Base-by-base conservation (phyloP, 2,888 invertebrate species). In the Apotomis betuletana region DNA sequence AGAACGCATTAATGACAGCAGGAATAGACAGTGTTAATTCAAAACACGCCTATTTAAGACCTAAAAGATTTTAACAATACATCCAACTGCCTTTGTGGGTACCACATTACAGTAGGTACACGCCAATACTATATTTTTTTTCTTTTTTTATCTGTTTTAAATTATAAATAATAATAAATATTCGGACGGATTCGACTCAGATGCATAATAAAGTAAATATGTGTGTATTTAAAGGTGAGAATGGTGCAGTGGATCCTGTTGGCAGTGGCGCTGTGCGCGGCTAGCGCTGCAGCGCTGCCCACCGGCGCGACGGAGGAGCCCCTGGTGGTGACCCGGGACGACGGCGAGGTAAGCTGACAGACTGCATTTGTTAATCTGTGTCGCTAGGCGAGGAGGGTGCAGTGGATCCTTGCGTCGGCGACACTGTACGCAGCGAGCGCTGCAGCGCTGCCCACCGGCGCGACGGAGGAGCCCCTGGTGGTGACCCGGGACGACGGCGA, bases 391-490 rank as follows among this genome's bases (percentile, higher is more conserved):
- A 69, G 9, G 54, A 82, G 81, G 15, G 84, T 81, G 75, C 62
- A 89, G 57, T 81, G 83, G 78, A 74, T 79, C 46, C 59, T 87
- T 51, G 76, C 79, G 36, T 78, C 80, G 49, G 68, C 79, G 10
- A 82, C 75, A 27, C 80, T 79, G 36, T 75, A 84, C 0, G 84
- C 85, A 0, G 84, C 90, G 41, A 82, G n/a, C 27, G 55, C 44
- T 0, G 63, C 79, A 9, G 82, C 75, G 41, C 79, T 79, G 27
- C 76, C 85, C 0, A 84, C 86, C 10, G 27, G 55, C 55, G 0
- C 90, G 13, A 88, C 90, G 0, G 84, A 85, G 67, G 90, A 27
- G 90, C 72, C 88, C 90, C 10, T 91, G 74, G 90, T 92, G 6
- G 86, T 92, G 3, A 82, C 90, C 41, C 83, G 81, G 58, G 80